Base-by-base conservation (phyloP, 2,888 invertebrate genomes). In the Lepidonotus clava region DNA sequence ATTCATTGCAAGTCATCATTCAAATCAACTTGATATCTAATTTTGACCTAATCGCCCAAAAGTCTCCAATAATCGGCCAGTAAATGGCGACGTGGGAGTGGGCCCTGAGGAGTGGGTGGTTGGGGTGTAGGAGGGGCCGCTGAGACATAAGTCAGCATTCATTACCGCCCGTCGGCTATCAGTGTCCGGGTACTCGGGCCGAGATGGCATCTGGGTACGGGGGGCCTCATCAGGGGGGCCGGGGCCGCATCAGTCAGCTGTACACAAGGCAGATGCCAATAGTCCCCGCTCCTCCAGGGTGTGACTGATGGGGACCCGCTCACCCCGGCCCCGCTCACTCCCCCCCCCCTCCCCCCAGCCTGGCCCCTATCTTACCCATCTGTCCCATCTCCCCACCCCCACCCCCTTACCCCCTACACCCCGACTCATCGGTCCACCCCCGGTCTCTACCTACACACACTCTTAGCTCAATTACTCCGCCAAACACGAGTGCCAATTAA, bases 401-500 rank as follows among this genome's bases (percentile, higher is more conserved):
- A 11, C 36, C 71, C 71, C 6, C 36, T 1, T 38, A 11, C 38
- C 1, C 18, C 18, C 5, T 38, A 71, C 71, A 34, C 38, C 53
- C 53, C 21, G 18, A n/a, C 53, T 53, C 18, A 18, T 18, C 53
- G 21, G 18, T n/a, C 53, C 53, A 4, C 18, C 4, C 71, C 21
- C 71, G 18, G 21, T 38, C 38, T 71, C 38, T n/a, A 11, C 21
- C 14, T 80, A 80, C 80, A 41, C 51, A 46, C 51, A 46, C 80
- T 80, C 80, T 80, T 80, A 80, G 28, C 80, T 80, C 80, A 80
- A 80, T 80, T 80, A 80, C 80, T 6, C n/a, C 32, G 36, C 21
- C 80, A 18, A 41, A 80, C 80, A 80, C 80, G 46, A 80, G 80
- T 80, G 80, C 51, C 80, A 80, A 80, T 80, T 80, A 80, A 80